Conservation (phyloP, 2,797 vertebrate species). For the Helarctos malayanus region DNA sequence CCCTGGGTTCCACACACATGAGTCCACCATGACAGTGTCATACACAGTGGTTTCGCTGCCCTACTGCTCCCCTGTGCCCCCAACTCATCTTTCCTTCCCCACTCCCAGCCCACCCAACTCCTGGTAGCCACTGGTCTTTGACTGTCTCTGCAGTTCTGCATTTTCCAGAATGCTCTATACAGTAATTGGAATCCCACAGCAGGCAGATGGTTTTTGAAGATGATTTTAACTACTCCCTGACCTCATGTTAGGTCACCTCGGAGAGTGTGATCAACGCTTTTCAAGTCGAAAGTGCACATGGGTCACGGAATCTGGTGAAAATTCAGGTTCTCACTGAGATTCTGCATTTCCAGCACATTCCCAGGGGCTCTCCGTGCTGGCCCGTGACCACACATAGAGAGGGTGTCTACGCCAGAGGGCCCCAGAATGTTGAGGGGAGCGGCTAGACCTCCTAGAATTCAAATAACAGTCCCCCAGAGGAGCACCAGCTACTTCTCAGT, state of each 20-base stretch:
- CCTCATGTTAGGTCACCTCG: accelerated
- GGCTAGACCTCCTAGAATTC: not conserved
- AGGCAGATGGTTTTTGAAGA: not conserved
- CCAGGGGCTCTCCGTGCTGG: accelerated
- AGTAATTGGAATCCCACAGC: not conserved
- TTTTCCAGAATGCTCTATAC: not conserved
- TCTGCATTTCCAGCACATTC: not conserved
- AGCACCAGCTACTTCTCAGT: accelerated
- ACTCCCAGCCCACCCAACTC: not conserved
- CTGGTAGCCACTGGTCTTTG: not conserved
- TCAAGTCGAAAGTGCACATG: accelerated
- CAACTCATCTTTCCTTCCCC: not conserved
- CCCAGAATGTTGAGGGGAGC: not conserved
- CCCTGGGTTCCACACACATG: not conserved
- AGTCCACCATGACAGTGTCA: accelerated
- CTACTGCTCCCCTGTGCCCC: not conserved
- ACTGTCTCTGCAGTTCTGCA: not conserved
- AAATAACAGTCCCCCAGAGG: accelerated
- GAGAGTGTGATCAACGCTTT: not conserved
- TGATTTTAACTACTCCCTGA: not conserved
- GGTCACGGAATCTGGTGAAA: too few relatives aligned
- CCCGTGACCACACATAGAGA: not conserved
- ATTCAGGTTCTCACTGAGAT: not conserved
- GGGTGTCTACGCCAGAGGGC: not conserved
- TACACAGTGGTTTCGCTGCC: not conserved